Evolutionary conservation across 1,140 invertebrate species (phyloP).

Genomic region (Diorhabda sublineata): DNA sequence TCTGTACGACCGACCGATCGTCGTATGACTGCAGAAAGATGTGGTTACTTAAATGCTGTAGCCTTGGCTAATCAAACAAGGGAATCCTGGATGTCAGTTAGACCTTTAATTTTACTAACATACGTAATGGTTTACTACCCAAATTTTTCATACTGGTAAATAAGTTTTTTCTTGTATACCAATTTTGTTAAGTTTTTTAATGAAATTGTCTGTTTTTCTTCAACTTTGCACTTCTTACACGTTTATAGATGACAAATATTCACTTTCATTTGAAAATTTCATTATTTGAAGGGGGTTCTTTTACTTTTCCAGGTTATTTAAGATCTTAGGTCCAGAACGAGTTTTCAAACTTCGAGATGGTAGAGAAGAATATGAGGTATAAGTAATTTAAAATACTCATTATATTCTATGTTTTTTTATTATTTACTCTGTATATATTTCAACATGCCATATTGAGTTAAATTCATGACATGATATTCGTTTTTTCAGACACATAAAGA

Average conservation of each 20-base stretch:
- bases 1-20: constrained; percentile 52
- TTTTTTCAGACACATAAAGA: neutral
- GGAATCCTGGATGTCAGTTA: constrained; percentile 71
- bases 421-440: no score
- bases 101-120: constrained; percentile 58
- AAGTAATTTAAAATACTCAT: constrained; percentile 21
- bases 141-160: constrained; percentile 54
- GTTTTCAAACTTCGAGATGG: constrained; percentile 42
- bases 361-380: constrained; percentile 36
- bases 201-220: no score
- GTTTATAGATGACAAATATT: no score
- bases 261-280: no score
- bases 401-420: neutral
- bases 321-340: constrained; percentile 42
- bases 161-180: neutral
- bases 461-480: no score
- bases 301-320: constrained; percentile 44
- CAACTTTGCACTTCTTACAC: no score
- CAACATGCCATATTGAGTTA: no score
- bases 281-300: constrained; percentile 5
- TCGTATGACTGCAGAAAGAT: constrained; percentile 66
- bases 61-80: constrained; percentile 72
- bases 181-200: no score
- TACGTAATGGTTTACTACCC: constrained; percentile 67
- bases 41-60: constrained; percentile 66